Evolutionary conservation across 53 echinoderm and acorn worm species (phyloP).

Genomic region (Echinometra lucunter): DNA sequence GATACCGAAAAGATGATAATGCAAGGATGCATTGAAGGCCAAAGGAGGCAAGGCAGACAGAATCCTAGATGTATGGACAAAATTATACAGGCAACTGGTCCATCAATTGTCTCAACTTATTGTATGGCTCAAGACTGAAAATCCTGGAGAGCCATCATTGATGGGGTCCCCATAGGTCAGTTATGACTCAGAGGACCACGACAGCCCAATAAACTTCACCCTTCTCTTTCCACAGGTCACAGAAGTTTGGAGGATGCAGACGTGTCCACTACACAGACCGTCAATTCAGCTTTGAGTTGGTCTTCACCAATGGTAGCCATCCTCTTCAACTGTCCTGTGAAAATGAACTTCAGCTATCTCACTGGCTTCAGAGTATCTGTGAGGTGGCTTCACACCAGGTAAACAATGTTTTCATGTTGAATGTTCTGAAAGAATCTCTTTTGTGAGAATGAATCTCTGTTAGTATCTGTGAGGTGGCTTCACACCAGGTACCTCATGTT

Average conservation of each 20-base stretch:
- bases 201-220: neutral
- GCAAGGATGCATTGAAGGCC: no score
- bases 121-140: no score
- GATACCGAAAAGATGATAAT: no score
- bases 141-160: no score
- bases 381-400: slow-evolving; percentile 88
- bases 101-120: no score
- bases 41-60: no score
- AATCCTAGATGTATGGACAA: no score
- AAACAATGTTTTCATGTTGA: neutral
- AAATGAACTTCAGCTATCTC: slow-evolving; percentile 84
- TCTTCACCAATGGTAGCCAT: slow-evolving; percentile 74
- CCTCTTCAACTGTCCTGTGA: slow-evolving; percentile 85
- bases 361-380: slow-evolving; percentile 93
- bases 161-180: no score
- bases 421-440: no score
- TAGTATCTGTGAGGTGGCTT: slow-evolving; percentile 83
- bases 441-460: neutral
- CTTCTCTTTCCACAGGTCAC: slow-evolving; percentile 67
- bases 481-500: slow-evolving; percentile 74
- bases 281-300: slow-evolving; percentile 87
- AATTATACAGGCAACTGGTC: no score
- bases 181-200: no score
- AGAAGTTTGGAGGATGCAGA: slow-evolving; percentile 90
- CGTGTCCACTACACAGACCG: slow-evolving; percentile 90